Evolutionary conservation across 2,113 vertebrate genomes (phyloP).

Genomic region (Laterallus jamaicensis): DNA sequence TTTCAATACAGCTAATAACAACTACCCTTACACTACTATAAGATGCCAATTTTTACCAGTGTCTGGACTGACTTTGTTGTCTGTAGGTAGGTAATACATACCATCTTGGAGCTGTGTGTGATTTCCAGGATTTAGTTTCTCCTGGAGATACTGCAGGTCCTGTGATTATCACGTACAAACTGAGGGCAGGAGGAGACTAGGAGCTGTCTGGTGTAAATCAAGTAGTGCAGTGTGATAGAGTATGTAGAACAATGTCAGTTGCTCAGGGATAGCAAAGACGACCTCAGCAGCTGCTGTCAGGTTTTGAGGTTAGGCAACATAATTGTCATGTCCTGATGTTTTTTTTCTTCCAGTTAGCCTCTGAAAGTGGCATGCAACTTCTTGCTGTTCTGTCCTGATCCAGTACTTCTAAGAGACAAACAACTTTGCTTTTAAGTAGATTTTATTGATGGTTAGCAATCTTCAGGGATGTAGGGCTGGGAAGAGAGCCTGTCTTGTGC

Average conservation of each 20-base stretch:
- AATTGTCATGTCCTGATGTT: background rate
- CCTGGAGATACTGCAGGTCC: background rate
- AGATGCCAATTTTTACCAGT: background rate
- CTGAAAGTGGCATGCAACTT: background rate
- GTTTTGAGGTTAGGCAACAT: background rate
- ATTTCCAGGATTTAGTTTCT: background rate
- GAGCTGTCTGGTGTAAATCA: background rate
- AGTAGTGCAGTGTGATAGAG: background rate
- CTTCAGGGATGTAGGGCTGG: background rate
- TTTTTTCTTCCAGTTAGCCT: too few species aligned
- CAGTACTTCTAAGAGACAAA: background rate
- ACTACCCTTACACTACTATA: background rate
- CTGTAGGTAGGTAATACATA: background rate
- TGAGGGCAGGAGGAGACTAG: background rate
- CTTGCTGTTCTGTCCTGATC: background rate
- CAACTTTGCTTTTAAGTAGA: background rate
- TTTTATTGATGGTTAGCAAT: background rate
- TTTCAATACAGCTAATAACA: background rate
- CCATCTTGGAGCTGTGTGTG: background rate
- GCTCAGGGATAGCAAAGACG: background rate
- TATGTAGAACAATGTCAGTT: background rate
- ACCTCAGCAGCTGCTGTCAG: background rate
- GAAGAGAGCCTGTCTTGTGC: background rate
- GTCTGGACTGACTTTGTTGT: background rate
- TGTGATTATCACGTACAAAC: background rate